These are phyloP conservation scores for Marronus borbonicus DNA, from an alignment of 2,888 invertebrate species.

Conservation along the genomic window DNA sequence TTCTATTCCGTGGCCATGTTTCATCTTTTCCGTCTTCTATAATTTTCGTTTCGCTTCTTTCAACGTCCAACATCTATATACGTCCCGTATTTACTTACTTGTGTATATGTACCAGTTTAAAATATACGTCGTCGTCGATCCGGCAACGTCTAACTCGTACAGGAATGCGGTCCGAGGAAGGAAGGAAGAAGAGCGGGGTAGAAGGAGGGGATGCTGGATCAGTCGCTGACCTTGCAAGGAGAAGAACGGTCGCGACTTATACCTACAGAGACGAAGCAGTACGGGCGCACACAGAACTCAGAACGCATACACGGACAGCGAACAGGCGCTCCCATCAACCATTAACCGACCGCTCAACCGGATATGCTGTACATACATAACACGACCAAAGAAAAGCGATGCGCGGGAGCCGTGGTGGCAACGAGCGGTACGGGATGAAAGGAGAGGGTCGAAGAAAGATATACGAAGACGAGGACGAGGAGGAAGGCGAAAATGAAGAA, in stretches of 20 bases:
- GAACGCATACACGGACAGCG: slow-evolving; percentile 53
- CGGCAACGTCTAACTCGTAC: slow-evolving; percentile 61
- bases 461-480: neutral
- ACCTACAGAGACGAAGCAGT: slow-evolving; percentile 23
- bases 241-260: slow-evolving; percentile 60
- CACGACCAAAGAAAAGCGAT: slow-evolving; percentile 61
- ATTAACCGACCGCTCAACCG: slow-evolving; percentile 62
- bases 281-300: no score
- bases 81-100: neutral
- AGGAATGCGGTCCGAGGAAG: slow-evolving; percentile 67
- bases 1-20: no score
- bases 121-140: slow-evolving; percentile 8
- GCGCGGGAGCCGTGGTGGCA: slow-evolving; percentile 5
- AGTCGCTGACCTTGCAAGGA: slow-evolving; percentile 71
- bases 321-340: slow-evolving; percentile 49
- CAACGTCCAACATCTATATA: neutral
- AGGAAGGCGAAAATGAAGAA: slow-evolving; percentile 9
- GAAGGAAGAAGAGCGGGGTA: slow-evolving; percentile 64
- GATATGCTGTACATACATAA: slow-evolving; percentile 64
- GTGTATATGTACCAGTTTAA: neutral
- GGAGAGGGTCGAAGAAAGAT: neutral
- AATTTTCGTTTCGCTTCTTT: neutral
- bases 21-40: neutral
- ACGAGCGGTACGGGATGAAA: neutral
- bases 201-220: slow-evolving; percentile 65